A percentile compares a stretch with the other conserved stretches of the same genome.
Conservation (phyloP, 2,797 vertebrate genomes). For the Platyrinchus mystaceus region DNA sequence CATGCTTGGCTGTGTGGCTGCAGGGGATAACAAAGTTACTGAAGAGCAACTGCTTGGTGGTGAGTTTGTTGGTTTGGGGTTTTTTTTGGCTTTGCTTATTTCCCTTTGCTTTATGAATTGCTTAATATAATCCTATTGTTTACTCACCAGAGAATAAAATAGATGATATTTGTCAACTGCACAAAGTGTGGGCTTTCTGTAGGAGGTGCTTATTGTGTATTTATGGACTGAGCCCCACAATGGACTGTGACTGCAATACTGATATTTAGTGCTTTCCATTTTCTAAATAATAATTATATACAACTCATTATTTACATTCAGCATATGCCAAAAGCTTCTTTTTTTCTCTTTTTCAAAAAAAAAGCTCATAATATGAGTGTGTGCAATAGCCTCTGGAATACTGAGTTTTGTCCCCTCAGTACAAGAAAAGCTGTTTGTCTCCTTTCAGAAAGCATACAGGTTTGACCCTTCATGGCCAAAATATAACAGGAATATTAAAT, state of each 20-base stretch:
- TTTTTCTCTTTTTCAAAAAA: too few relatives aligned
- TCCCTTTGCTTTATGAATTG: not conserved
- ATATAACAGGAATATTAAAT: not conserved
- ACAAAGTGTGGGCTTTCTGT: not conserved
- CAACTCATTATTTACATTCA: not conserved
- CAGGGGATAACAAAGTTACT: not conserved
- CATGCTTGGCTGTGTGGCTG: not conserved
- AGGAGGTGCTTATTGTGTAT: not conserved
- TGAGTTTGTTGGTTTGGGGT: not conserved
- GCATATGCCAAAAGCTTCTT: not conserved
- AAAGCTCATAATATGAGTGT: not conserved
- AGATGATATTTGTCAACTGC: not conserved
- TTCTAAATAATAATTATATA: not conserved
- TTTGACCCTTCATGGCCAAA: not conserved
- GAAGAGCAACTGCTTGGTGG: not conserved
- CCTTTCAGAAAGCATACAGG: not conserved
- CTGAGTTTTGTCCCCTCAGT: not conserved
- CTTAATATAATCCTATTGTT: not conserved
- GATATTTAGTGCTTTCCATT: not conserved
- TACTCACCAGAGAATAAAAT: not conserved
- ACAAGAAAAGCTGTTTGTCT: not conserved
- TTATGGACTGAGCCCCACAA: not conserved
- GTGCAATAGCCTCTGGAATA: not conserved
- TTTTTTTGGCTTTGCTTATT: not conserved
- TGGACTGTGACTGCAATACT: not conserved